Percentiles rank a stretch among this genome's conserved stretches.
phyloP scores from a whole-genome alignment of 2,888 invertebrate genomes.

The Rhagonycha fulva region DNA sequence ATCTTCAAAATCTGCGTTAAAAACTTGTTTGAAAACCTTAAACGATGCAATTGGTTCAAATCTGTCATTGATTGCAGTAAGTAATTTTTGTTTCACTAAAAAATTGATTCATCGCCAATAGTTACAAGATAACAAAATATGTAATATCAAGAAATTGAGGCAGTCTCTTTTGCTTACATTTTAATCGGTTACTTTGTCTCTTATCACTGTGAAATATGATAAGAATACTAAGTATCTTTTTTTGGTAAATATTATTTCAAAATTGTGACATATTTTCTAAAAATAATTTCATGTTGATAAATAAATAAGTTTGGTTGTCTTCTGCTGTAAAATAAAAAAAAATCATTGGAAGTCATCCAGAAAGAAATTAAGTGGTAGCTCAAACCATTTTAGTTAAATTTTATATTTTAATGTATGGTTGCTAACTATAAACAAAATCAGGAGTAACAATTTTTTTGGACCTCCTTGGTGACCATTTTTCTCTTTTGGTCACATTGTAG shows the following conservation, averaged over 20 bases:
- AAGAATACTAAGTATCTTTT: neutral
- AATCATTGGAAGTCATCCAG: too few species aligned
- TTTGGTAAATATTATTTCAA: neutral
- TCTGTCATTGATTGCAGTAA: constrained; percentile 65
- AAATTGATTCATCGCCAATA: neutral
- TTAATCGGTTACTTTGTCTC: neutral
- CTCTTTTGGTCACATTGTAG: too few species aligned
- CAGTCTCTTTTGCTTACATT: neutral
- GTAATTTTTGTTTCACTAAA: constrained; percentile 34
- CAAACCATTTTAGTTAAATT: too few species aligned
- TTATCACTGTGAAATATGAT: neutral
- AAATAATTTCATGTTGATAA: neutral
- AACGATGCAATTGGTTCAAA: constrained; percentile 60
- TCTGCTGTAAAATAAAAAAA: too few species aligned
- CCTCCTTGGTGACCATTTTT: too few species aligned
- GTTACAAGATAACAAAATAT: neutral
- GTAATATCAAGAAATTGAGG: neutral
- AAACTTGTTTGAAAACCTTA: constrained; percentile 61
- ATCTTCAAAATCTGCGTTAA: constrained; percentile 62
- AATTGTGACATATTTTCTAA: neutral
- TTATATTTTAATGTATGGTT: too few species aligned
- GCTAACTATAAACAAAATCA: too few species aligned
- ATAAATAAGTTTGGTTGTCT: neutral
- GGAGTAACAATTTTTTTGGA: too few species aligned
- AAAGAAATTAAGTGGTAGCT: too few species aligned